Evolutionary conservation across 2,113 vertebrate species (phyloP).

Genomic region (Typhlomys cinereus): DNA sequence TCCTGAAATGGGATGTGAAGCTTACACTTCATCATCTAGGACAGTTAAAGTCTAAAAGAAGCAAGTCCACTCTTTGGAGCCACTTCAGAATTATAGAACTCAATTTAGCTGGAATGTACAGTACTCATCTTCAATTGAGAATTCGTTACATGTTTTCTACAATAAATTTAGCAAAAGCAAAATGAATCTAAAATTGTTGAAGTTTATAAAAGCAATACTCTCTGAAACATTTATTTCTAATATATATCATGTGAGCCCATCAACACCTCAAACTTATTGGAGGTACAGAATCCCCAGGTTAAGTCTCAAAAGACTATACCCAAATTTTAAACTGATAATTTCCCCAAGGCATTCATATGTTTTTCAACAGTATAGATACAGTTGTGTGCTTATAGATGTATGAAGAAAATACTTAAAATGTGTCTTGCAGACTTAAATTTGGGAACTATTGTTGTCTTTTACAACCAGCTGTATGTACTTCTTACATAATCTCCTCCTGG

Average conservation of each 20-base stretch:
- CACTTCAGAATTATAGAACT: background rate
- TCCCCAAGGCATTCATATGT: background rate
- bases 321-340: background rate
- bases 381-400: background rate
- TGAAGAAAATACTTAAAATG: background rate
- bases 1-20: background rate
- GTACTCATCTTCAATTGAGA: background rate
- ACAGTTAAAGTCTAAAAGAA: background rate
- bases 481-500: background rate
- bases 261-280: background rate
- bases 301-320: background rate
- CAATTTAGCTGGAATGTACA: background rate
- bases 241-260: background rate
- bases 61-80: background rate
- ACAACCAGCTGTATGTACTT: background rate
- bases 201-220: background rate
- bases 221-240: background rate
- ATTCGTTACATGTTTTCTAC: background rate
- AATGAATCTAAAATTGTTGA: background rate
- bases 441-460: no score
- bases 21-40: background rate
- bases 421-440: background rate
- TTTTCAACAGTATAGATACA: background rate
- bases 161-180: background rate
- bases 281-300: background rate